Conservation (phyloP, 2,113 vertebrate genomes). For the Thermophis baileyi region DNA sequence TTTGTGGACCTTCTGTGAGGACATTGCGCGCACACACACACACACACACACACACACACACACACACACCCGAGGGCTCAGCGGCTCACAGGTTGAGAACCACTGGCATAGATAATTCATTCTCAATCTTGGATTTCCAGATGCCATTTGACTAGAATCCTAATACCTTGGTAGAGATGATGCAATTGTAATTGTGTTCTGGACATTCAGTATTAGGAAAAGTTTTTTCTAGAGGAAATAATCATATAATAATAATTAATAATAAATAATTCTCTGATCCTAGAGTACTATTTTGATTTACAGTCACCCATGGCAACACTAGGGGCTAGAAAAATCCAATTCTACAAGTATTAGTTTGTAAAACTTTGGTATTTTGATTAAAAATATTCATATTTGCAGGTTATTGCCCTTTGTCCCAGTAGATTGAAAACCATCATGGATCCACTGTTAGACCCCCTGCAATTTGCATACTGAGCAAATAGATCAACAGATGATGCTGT, state of each 20-base stretch:
- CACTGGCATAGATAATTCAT: background rate
- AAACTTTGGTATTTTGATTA: background rate
- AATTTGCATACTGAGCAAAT: no score
- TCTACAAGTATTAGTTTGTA: background rate
- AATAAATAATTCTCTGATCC: background rate
- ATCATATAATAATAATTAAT: background rate
- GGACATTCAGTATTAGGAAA: background rate
- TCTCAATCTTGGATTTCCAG: background rate
- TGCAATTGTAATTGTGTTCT: background rate
- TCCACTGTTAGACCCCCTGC: no score
- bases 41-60: no score
- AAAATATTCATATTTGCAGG: background rate
- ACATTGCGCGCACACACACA: background rate
- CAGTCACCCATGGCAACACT: background rate
- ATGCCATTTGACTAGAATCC: background rate
- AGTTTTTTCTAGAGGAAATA: background rate
- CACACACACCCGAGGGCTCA: background rate
- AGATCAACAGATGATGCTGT: no score
- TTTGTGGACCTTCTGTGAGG: background rate
- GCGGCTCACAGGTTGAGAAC: background rate
- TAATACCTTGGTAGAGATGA: background rate
- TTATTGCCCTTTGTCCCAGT: background rate
- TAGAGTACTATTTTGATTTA: background rate
- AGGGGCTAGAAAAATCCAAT: background rate
- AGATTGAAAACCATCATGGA: no score